Percentiles rank a stretch among this genome's conserved stretches.
Evolutionary conservation across 2,797 vertebrate species (phyloP).

Genomic region (Cryptoprocta ferox): DNA sequence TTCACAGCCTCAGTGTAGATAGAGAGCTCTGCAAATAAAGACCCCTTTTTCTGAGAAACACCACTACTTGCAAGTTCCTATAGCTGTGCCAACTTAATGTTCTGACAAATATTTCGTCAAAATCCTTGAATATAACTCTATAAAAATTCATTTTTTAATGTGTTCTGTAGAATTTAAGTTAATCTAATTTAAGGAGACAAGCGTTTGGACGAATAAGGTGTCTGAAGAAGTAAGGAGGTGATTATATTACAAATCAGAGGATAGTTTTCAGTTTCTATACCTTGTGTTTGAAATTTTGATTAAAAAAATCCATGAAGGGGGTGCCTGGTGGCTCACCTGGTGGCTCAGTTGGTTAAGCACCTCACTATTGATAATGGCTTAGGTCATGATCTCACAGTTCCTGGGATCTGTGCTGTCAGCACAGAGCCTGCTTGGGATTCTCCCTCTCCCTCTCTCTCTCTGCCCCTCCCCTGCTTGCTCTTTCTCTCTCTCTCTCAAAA

Average conservation of each 20-base stretch:
- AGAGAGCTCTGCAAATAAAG: background rate
- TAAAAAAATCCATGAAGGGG: background rate
- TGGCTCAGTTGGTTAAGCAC: too few species aligned
- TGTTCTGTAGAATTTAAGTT: slow-evolving; percentile 2
- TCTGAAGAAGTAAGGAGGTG: background rate
- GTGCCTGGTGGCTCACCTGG: too few species aligned
- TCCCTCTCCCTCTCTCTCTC: too few species aligned
- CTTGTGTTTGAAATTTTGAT: too few species aligned
- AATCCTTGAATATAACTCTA: background rate
- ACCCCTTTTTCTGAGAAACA: background rate
- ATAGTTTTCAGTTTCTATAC: too few species aligned
- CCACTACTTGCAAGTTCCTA: background rate
- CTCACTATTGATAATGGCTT: too few species aligned
- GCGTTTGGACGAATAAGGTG: background rate
- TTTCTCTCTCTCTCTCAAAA: too few species aligned
- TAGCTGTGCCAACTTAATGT: background rate
- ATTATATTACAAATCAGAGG: background rate
- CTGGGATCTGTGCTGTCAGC: too few species aligned
- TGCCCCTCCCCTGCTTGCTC: too few species aligned
- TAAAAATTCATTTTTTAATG: background rate
- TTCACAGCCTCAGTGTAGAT: background rate
- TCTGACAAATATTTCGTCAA: background rate
- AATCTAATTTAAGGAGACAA: background rate
- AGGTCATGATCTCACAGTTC: too few species aligned
- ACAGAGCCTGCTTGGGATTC: too few species aligned